A percentile compares a stretch with the other conserved stretches of the same genome.
Evolutionary conservation across 2,888 invertebrate species (phyloP).

Genomic region (Rhorus exstirpatorius): DNA sequence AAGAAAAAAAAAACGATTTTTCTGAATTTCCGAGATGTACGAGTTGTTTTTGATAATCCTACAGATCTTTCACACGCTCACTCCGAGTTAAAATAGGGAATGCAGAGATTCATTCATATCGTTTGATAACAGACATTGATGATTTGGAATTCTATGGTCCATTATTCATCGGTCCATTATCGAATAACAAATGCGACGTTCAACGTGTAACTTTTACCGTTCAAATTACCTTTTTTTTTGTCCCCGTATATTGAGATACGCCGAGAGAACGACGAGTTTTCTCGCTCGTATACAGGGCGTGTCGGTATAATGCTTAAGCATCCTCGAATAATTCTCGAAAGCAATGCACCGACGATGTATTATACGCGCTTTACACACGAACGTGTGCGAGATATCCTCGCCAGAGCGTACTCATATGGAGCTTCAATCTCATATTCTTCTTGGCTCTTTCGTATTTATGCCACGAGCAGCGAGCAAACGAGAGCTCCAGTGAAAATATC

Average conservation of each 20-base stretch:
- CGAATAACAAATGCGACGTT: conserved; percentile 31
- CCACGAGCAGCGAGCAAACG: conserved; percentile 38
- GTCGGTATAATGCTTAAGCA: conserved; percentile 33
- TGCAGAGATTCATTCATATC: conserved; percentile 19
- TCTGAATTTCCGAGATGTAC: too few species aligned
- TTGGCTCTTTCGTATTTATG: conserved; percentile 56
- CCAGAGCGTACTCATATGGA: conserved; percentile 10
- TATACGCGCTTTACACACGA: conserved; percentile 35
- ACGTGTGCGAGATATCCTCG: conserved; percentile 9
- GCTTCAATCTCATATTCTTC: conserved; percentile 52
- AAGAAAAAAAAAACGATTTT: not conserved
- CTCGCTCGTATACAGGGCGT: conserved; percentile 11
- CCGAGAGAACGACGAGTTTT: conserved; percentile 20
- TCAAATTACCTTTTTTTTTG: conserved; percentile 12
- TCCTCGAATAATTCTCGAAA: conserved; percentile 56
- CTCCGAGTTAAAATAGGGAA: not conserved
- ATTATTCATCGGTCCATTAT: conserved; percentile 41
- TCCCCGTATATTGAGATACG: not conserved
- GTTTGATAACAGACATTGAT: not conserved
- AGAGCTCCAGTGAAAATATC: conserved; percentile 45
- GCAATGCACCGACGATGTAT: conserved; percentile 39
- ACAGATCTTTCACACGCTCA: not conserved
- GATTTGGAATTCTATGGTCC: not conserved
- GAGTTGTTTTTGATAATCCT: too few species aligned
- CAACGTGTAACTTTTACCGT: conserved; percentile 29